phyloP scores from a whole-genome alignment of 2,888 invertebrate species.

The Epirrhoe alternata region DNA sequence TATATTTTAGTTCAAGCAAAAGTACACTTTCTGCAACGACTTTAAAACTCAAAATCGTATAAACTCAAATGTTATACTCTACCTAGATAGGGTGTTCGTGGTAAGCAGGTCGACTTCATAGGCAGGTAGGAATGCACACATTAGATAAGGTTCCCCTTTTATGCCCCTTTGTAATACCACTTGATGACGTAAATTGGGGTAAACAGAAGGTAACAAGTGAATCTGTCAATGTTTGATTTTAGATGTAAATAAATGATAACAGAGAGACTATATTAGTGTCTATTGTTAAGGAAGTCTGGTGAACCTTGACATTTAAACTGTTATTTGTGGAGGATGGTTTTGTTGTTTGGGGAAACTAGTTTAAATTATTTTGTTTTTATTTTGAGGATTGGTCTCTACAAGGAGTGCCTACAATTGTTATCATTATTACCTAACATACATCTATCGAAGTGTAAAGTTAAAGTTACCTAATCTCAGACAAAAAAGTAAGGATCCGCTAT shows the following conservation, averaged over 20 bases:
- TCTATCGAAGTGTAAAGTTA: too few species aligned
- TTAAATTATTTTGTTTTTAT: neutral
- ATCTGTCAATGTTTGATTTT: conserved; percentile 24
- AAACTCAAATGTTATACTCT: too few species aligned
- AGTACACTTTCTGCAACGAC: too few species aligned
- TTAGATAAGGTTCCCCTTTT: conserved; percentile 41
- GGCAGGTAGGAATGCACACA: conserved; percentile 41
- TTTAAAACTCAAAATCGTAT: too few species aligned
- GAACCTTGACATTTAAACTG: neutral
- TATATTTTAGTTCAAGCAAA: too few species aligned
- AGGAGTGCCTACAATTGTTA: too few species aligned
- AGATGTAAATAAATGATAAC: conserved; percentile 14
- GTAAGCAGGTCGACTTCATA: conserved; percentile 22
- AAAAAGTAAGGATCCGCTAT: too few species aligned
- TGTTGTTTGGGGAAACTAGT: neutral
- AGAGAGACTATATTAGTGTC: neutral
- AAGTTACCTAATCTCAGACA: too few species aligned
- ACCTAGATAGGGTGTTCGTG: too few species aligned
- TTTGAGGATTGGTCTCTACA: neutral
- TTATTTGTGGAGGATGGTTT: neutral
- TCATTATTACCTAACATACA: too few species aligned
- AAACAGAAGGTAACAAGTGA: conserved; percentile 28
- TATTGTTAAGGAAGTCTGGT: neutral
- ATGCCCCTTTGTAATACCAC: conserved; percentile 24
- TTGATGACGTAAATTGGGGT: conserved; percentile 24